Conservation (phyloP, 53 echinoderm and acorn worm genomes). For the Stichopus horrens region DNA sequence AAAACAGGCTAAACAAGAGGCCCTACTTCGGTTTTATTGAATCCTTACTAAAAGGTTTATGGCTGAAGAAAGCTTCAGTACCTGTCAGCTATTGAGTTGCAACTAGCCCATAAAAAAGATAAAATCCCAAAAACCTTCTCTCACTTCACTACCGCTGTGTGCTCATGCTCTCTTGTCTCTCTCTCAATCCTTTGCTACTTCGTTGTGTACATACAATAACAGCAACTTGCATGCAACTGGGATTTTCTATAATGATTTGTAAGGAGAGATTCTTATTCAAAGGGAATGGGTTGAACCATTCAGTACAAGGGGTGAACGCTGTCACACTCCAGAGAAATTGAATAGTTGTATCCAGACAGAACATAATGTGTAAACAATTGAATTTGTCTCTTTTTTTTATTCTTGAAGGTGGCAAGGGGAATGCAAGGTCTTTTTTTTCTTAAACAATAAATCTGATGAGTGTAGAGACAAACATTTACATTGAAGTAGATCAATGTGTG, state of each 20-base stretch:
- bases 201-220: constrained; percentile 7
- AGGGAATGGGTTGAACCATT: neutral
- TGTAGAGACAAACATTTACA: too few relatives aligned
- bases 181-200: neutral
- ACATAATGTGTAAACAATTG: too few relatives aligned
- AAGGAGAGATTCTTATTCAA: neutral
- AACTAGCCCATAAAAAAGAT: neutral
- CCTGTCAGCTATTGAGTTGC: neutral
- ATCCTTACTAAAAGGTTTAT: neutral
- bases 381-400: too few relatives aligned
- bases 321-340: neutral
- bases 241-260: constrained; percentile 19
- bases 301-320: neutral
- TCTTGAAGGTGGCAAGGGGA: too few relatives aligned
- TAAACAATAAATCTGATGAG: too few relatives aligned
- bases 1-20: neutral
- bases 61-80: neutral
- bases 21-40: neutral
- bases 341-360: neutral
- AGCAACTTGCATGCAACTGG: neutral
- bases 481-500: too few relatives aligned
- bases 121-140: neutral
- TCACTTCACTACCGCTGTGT: neutral
- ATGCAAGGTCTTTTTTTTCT: too few relatives aligned
- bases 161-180: neutral